These are phyloP conservation scores for Tethea ocularis DNA, from an alignment of 2,888 invertebrate species.

Conservation along the genomic window DNA sequence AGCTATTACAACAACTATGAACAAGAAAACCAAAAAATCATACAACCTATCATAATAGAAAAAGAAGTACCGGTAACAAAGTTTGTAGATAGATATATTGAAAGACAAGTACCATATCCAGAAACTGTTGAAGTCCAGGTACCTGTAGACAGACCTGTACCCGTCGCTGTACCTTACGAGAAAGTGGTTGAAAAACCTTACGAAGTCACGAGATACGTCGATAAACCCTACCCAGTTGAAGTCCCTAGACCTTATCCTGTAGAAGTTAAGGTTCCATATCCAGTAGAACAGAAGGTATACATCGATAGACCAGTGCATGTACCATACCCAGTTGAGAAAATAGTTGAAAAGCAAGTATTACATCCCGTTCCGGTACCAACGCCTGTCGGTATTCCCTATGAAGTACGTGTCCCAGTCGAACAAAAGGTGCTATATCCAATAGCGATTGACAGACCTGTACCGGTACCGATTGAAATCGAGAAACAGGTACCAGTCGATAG, in stretches of 20 bases:
- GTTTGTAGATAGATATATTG: conserved; percentile 70
- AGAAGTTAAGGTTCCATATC: conserved; percentile 78
- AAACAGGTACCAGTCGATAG: conserved; percentile 63
- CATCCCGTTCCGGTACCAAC: conserved; percentile 71
- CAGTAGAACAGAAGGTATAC: conserved; percentile 79
- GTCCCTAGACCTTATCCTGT: conserved; percentile 80
- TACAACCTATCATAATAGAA: conserved; percentile 75
- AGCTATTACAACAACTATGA: conserved; percentile 50
- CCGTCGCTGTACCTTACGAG: conserved; percentile 75
- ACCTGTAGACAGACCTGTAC: conserved; percentile 71
- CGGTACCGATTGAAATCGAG: conserved; percentile 73
- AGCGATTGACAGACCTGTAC: conserved; percentile 69
- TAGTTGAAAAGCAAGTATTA: conserved; percentile 77
- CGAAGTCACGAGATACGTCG: conserved; percentile 76
- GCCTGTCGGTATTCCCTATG: conserved; percentile 68
- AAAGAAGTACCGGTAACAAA: conserved; percentile 76
- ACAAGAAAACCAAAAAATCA: conserved; percentile 59
- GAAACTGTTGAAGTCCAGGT: conserved; percentile 65
- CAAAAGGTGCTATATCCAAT: conserved; percentile 65
- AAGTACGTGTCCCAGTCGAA: conserved; percentile 64
- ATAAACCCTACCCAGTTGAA: conserved; percentile 85
- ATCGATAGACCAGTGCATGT: conserved; percentile 79
- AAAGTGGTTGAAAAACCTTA: conserved; percentile 82
- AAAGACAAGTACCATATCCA: conserved; percentile 73
- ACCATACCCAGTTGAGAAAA: conserved; percentile 77